Evolutionary conservation across 2,113 vertebrate genomes (phyloP), one percentile per base, ranked within the genome.

Genomic region (Pangasianodon hypophthalmus): DNA sequence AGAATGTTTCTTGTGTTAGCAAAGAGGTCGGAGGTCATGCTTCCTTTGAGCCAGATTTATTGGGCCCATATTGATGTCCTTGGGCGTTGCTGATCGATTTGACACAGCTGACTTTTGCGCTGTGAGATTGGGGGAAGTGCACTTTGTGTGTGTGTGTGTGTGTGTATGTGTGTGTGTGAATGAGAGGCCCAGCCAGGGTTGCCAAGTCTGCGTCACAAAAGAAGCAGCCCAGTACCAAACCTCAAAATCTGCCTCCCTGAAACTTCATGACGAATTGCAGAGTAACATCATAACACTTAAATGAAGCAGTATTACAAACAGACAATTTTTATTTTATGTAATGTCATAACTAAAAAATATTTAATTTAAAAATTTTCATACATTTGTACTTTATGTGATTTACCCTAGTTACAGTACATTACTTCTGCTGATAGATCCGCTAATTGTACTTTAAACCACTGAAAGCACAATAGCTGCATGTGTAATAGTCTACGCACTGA

Each of bases 71-170:
- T 93, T 92, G 93, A 91, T 92, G 93, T 92, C 91, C 90, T 89
- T 88, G 86, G 91, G 91, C 48, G 87, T 89, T 50, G 91, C 92
- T 87, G 92, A 95, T 94, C 91, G 93, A 95, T 94, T 95, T 87
- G 90, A 88, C 90, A 94, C 75, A 91, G 93, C 90, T 83, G 85
- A 71, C 91, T 87, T 87, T 79, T 91, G 86, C 89, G 77, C 85
- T 91, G 77, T 90, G 64, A 91, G 89, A 87, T n/a, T 82, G 88
- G 82, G 80, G 84, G 80, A 77, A 84, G 81, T 84, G 54, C 52
- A 71, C 5, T 89, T 44, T 90, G 82, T 88, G 60, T 80, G 84
- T 84, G 87, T 60, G 89, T 83, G 84, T 37, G 71, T 82, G 54
- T 86, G 41, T 88, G 87, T 90, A 82, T 67, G 83, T 91, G 50